Base-by-base conservation (phyloP, 1,140 invertebrate species). In the Phenacoccus solenopsis region DNA sequence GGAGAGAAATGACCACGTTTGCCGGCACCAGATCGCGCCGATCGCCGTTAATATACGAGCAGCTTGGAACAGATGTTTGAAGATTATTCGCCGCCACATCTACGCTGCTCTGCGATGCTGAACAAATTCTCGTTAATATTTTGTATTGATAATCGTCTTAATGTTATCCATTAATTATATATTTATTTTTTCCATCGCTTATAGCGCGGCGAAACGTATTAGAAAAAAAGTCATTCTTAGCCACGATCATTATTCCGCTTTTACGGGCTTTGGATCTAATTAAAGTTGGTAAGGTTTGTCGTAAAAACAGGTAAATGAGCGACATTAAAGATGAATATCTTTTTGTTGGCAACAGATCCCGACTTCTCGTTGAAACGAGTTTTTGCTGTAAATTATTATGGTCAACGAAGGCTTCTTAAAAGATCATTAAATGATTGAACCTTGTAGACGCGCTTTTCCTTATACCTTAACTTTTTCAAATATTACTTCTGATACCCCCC, bases 371-470 rank as follows among this genome's bases (percentile, higher is more conserved):
- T 64, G 59, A 64, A 64, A 64, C 59, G 25, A 64, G 59, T 64
- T 64, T 64, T 64, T 64, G 25, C 59, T 24, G 59, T 64, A 64
- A 64, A 64, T 64, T 64, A 64, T 64, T 64, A 64, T 64, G 59
- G 59, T 64, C 59, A 64, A 64, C 59, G 59, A 27, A 16, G 25
- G 59, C 59, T 64, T 64, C 59, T 64, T 64, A 64, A 64, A 64
- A 64, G 59, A 64, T 64, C 59, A 64, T 64, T 64, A 64, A 64
- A 64, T 64, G 59, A 64, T 64, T 64, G 59, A 64, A 64, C 59
- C 59, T 64, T 64, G 59, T 64, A 64, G 25, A 64, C 25, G 59
- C 59, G 25, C 59, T 64, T 64, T 64, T 64, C 25, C 10, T 22
- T 5, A 9, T 59, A 64, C 59, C 5, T 64, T 20, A 22, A 64